phyloP scores from a whole-genome alignment of 2,797 vertebrate genomes.

The Pyrrhura leucotis region DNA sequence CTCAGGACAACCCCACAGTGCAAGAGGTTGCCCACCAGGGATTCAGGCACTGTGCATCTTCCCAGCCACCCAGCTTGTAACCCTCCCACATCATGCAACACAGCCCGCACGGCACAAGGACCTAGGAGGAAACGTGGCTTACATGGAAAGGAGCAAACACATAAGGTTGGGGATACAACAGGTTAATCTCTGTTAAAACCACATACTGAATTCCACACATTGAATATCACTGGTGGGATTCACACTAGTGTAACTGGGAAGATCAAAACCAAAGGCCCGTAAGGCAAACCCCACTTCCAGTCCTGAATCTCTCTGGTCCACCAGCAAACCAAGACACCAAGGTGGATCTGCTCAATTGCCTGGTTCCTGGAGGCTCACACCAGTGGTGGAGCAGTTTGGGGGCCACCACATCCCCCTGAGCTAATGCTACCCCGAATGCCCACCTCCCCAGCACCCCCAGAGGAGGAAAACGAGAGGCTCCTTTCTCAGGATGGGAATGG shows the following conservation, averaged over 20 bases:
- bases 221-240: neutral
- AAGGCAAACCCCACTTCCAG: neutral
- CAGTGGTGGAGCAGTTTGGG: neutral
- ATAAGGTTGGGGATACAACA: fast-evolving
- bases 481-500: neutral
- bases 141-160: fast-evolving
- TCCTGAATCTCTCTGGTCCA: neutral
- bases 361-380: neutral
- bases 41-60: neutral
- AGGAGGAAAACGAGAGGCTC: neutral
- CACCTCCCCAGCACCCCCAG: neutral
- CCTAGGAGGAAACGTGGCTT: neutral
- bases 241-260: neutral
- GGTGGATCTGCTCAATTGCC: fast-evolving
- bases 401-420: neutral
- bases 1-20: neutral
- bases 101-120: neutral
- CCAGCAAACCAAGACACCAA: neutral
- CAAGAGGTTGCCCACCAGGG: neutral
- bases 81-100: neutral
- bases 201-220: neutral
- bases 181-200: neutral
- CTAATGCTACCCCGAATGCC: fast-evolving
- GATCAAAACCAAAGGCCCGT: neutral
- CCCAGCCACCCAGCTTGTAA: fast-evolving